Percentiles rank a stretch among this genome's conserved stretches.
Evolutionary conservation across 1,140 invertebrate genomes (phyloP).

Genomic region (Drosophila malerkotliana): DNA sequence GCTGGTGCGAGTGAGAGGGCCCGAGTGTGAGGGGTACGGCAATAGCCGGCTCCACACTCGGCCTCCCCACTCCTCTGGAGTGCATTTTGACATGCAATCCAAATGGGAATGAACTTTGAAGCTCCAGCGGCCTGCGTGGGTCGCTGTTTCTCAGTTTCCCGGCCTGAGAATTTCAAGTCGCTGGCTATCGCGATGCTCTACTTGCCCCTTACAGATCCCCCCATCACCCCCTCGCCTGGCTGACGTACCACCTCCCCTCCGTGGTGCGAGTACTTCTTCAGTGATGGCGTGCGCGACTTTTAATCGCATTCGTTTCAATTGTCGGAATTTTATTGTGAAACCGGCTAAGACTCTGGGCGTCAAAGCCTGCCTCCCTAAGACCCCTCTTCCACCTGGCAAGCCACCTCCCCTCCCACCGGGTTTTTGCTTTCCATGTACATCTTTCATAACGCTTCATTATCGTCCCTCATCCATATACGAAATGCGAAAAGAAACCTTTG

Average conservation of each 20-base stretch:
- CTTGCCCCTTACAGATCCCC: conserved; percentile 31
- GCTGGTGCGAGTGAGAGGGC: not conserved
- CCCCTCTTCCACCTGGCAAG: not conserved
- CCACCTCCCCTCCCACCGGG: no score
- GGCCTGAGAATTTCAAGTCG: conserved; percentile 45
- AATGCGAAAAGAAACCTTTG: conserved; percentile 45
- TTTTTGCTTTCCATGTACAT: conserved; percentile 24
- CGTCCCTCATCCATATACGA: conserved; percentile 31
- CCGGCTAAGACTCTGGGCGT: conserved; percentile 61
- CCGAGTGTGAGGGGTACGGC: conserved; percentile 6
- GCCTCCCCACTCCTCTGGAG: not conserved
- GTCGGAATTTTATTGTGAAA: conserved; percentile 79
- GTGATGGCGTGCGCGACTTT: conserved; percentile 71
- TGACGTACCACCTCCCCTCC: not conserved
- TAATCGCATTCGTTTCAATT: conserved; percentile 81
- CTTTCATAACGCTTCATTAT: conserved; percentile 64
- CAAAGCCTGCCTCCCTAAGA: conserved; percentile 14
- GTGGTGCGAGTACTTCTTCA: conserved; percentile 21
- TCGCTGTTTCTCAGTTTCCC: conserved; percentile 33
- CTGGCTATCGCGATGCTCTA: conserved; percentile 73
- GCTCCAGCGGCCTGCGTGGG: conserved; percentile 59
- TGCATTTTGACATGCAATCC: conserved; percentile 68
- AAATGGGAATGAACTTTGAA: conserved; percentile 77
- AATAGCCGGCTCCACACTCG: conserved; percentile 33
- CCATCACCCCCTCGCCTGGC: not conserved